Evolutionary conservation across 2,797 vertebrate species (phyloP), one percentile per base, ranked within the genome.

Genomic region (Sebastes vulpes): DNA sequence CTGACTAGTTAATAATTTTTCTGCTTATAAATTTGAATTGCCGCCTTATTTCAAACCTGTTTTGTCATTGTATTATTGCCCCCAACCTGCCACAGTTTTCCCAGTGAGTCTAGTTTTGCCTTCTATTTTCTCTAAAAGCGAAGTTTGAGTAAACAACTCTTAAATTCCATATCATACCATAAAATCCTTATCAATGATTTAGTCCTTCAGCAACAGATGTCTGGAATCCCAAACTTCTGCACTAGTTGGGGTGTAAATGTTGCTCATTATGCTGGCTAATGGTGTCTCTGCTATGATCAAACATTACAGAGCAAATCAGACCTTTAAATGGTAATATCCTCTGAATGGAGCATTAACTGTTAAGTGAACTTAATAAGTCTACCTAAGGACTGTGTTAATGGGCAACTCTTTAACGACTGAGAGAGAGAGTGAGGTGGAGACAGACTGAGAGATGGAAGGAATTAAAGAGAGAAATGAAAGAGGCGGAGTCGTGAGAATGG

Each of bases 291-390:
- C 82, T 64, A 53, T 73, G 72, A 78, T 75, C 77, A 70, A 75
- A 76, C 72, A 81, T 70, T 87, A 72, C 84, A 78, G 77, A 76
- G 60, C 46, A 79, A 65, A 85, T 82, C 72, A 46, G 80, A 90
- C 72, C 82, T 88, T 81, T 89, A 86, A 89, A 79, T 81, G 86
- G 63, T 83, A 82, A 91, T 91, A 79, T 81, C 65, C 77, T 84
- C 65, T 84, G 85, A 90, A 92, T 88, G 85, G 89, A 84, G 83
- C 91, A 92, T 92, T 92, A 92, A 94, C 87, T 92, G 89, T 91
- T 90, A 89, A 92, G 89, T 89, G 86, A 86, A 84, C 87, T 93
- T 93, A 89, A 90, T 92, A 91, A 89, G 79, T 92, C 83, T 31
- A 87, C 66, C 81, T 89, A 88, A 89, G 78, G 79, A 83, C 79